Percentiles rank a stretch among this genome's conserved stretches.
Conservation (phyloP, 2,888 invertebrate genomes). For the Drosophila conformis region DNA sequence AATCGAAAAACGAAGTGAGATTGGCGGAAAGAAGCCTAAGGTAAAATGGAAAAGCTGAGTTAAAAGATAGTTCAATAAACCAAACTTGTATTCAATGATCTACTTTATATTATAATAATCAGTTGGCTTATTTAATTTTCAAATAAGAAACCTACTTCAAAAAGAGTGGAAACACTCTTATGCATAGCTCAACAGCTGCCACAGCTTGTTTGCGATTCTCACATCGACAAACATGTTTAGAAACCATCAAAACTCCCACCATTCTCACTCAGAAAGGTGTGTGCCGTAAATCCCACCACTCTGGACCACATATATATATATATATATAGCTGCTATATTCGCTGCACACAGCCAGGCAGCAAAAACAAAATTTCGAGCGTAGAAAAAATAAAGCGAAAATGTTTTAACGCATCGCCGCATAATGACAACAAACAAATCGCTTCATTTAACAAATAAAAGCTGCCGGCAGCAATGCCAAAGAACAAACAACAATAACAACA, state of each 20-base stretch:
- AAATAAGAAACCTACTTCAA: slow-evolving; percentile 6
- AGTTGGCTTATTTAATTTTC: background rate
- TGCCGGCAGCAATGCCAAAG: slow-evolving; percentile 69
- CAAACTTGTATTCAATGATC: slow-evolving; percentile 24
- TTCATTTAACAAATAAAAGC: slow-evolving; percentile 84
- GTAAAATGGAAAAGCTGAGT: background rate
- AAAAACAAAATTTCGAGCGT: slow-evolving; percentile 68
- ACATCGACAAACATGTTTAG: slow-evolving; percentile 52
- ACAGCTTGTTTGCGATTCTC: slow-evolving; percentile 70
- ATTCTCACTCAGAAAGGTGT: slow-evolving; percentile 41
- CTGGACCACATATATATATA: slow-evolving; percentile 7
- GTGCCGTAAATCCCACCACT: slow-evolving; percentile 61
- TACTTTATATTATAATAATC: background rate
- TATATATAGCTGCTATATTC: slow-evolving; percentile 7
- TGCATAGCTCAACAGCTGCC: slow-evolving; percentile 60
- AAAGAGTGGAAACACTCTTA: slow-evolving; percentile 7
- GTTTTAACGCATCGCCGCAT: slow-evolving; percentile 82
- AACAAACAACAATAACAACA: slow-evolving; percentile 44
- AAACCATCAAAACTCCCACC: slow-evolving; percentile 31
- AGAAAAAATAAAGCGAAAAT: slow-evolving; percentile 80
- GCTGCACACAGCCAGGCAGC: slow-evolving; percentile 25
- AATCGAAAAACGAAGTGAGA: background rate
- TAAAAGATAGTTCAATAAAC: background rate
- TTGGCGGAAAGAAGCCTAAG: background rate
- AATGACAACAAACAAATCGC: slow-evolving; percentile 82